Conservation (phyloP, 2,797 vertebrate genomes). For the Arctocebus calabarensis region DNA sequence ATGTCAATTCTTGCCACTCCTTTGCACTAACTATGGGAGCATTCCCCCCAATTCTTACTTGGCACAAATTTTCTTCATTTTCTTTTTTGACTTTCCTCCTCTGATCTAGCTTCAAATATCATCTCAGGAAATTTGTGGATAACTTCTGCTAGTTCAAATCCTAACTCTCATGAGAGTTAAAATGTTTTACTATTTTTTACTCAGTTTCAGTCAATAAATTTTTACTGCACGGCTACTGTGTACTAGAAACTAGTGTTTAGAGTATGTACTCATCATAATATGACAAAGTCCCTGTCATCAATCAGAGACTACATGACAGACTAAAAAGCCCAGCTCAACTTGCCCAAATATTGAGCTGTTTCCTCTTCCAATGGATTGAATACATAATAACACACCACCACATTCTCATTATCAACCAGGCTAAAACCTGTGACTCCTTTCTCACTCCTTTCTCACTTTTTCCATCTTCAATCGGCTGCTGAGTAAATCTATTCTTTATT, state of each 20-base stretch:
- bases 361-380: not conserved
- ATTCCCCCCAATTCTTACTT: constrained; percentile 24
- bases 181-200: constrained; percentile 26
- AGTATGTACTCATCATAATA: not conserved
- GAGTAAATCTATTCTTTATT: not conserved
- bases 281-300: not conserved
- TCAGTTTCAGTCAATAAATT: constrained; percentile 11
- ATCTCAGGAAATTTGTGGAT: not conserved
- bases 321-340: not conserved
- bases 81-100: not conserved
- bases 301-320: not conserved
- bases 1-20: not conserved
- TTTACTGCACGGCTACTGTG: not conserved
- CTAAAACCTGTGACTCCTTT: not conserved
- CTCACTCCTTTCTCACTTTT: constrained; percentile 7
- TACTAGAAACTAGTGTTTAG: not conserved
- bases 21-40: not conserved
- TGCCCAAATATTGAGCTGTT: not conserved
- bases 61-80: constrained; percentile 16
- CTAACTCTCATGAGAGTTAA: constrained; percentile 39
- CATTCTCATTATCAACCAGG: not conserved
- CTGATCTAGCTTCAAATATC: constrained; percentile 54
- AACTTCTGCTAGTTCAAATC: not conserved
- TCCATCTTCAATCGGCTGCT: not conserved
- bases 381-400: not conserved